Evolutionary conservation across 2,797 vertebrate genomes (phyloP).

Genomic region (Sebastes kiyomatsui): DNA sequence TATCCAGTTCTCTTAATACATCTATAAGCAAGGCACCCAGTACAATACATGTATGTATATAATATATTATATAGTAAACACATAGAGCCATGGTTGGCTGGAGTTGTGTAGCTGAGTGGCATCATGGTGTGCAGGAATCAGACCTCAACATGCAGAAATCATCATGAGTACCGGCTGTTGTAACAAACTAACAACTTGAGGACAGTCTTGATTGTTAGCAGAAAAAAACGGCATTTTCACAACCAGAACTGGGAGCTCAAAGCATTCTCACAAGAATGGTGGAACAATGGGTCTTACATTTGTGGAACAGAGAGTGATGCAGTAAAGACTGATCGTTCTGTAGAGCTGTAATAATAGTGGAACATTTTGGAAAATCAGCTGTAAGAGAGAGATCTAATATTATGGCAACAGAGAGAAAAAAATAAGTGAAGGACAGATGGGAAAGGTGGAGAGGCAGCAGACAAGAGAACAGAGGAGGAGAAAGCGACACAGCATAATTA

Average conservation of each 20-base stretch:
- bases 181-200: not conserved
- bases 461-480: constrained; percentile 17
- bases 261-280: not conserved
- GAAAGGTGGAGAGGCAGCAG: not conserved
- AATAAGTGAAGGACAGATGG: not conserved
- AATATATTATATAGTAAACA: not conserved
- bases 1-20: too few species aligned
- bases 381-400: not conserved
- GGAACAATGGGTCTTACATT: not conserved
- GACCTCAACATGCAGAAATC: not conserved
- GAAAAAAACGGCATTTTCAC: not conserved
- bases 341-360: not conserved
- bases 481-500: constrained; percentile 54
- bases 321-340: not conserved
- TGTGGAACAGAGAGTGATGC: not conserved
- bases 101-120: not conserved
- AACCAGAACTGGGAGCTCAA: not conserved
- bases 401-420: constrained; percentile 1
- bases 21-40: too few species aligned
- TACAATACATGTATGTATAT: not conserved
- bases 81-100: not conserved
- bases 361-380: not conserved
- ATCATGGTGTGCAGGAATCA: not conserved
- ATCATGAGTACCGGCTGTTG: not conserved
- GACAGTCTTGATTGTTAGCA: not conserved